These are phyloP conservation scores for Agapornis canus DNA, from an alignment of 2,797 vertebrate species.

Conservation along the genomic window DNA sequence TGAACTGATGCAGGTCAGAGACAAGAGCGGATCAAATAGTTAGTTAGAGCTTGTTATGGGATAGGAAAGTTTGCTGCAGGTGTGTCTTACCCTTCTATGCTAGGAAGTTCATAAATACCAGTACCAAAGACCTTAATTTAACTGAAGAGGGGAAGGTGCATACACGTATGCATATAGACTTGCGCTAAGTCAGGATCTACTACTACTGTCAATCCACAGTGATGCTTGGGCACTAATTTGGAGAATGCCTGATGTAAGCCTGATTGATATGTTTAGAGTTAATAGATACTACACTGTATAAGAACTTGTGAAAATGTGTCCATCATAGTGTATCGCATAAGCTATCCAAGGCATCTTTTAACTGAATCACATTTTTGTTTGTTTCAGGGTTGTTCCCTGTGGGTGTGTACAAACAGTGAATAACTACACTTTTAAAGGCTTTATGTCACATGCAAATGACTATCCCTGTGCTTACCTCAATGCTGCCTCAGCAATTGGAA, in stretches of 20 bases:
- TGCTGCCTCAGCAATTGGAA: constrained; percentile 92
- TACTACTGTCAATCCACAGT: not conserved
- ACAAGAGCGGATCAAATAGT: not conserved
- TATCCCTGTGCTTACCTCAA: constrained; percentile 96
- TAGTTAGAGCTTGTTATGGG: not conserved
- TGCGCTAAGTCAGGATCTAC: not conserved
- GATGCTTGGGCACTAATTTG: not conserved
- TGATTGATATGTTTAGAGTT: not conserved
- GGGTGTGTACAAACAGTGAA: constrained; percentile 86
- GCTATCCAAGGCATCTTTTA: not conserved
- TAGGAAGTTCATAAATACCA: not conserved
- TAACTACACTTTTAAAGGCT: constrained; percentile 90
- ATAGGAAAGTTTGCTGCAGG: not conserved
- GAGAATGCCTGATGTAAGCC: not conserved
- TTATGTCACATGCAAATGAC: constrained; percentile 90
- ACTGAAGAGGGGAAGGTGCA: not conserved
- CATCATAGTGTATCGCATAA: not conserved
- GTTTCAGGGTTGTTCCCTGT: constrained; percentile 88
- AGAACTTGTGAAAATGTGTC: not conserved
- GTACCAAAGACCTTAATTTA: not conserved
- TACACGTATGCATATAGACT: not conserved
- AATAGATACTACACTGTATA: not conserved
- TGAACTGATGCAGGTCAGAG: not conserved
- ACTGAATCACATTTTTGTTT: not conserved
- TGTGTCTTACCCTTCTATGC: not conserved